phyloP scores from a whole-genome alignment of 2,113 vertebrate species.

The Pelobates fuscus region DNA sequence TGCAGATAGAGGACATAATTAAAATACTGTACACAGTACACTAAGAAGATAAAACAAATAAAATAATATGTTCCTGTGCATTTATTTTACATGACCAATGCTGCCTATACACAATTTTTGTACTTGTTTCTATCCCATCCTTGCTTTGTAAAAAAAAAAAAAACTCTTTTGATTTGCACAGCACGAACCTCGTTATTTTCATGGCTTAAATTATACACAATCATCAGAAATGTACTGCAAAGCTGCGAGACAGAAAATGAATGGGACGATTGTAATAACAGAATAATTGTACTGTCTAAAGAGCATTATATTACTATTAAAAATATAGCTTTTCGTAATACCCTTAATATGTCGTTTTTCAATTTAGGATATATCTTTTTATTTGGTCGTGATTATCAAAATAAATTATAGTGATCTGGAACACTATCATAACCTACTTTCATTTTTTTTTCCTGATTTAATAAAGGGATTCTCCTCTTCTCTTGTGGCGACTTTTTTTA shows the following conservation, averaged over 20 bases:
- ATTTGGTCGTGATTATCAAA: slow-evolving; percentile 32
- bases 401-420: slow-evolving; percentile 30
- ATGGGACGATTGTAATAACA: slow-evolving; percentile 45
- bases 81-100: slow-evolving; percentile 2
- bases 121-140: slow-evolving; percentile 29
- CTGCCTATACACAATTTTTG: background rate
- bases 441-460: background rate
- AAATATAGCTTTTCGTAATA: slow-evolving; percentile 39
- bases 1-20: background rate
- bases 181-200: slow-evolving; percentile 43
- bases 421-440: slow-evolving; percentile 22
- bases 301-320: slow-evolving; percentile 44
- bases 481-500: background rate
- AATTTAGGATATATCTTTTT: slow-evolving; percentile 36
- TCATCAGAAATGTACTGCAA: slow-evolving; percentile 43
- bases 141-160: slow-evolving; percentile 44
- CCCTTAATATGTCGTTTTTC: slow-evolving; percentile 41
- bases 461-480: background rate
- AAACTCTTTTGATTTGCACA: slow-evolving; percentile 46
- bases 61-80: background rate
- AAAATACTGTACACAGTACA: background rate
- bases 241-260: slow-evolving; percentile 37
- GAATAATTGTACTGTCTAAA: slow-evolving; percentile 40
- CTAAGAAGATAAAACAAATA: background rate
- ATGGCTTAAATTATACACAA: slow-evolving; percentile 43